Conservation (phyloP, 1,140 invertebrate genomes). For the Charaxes varanes region DNA sequence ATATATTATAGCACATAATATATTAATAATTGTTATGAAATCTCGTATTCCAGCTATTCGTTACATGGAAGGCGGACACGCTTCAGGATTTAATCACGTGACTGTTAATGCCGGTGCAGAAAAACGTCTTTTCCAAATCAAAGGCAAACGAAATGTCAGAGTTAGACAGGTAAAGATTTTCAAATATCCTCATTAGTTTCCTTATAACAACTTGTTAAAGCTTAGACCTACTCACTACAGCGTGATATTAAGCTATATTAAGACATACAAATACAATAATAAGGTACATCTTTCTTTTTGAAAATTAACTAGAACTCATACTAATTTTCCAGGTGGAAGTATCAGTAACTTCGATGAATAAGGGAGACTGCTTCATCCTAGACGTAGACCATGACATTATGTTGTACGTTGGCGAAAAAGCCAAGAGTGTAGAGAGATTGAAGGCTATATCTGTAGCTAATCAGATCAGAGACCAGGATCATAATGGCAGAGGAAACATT, state of each 20-base stretch:
- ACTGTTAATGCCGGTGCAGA: slow-evolving; percentile 82
- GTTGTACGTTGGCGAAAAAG: slow-evolving; percentile 84
- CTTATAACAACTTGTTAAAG: not conserved
- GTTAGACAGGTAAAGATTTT: slow-evolving; percentile 79
- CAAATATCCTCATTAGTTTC: not conserved
- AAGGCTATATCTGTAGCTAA: slow-evolving; percentile 88
- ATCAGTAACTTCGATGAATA: slow-evolving; percentile 86
- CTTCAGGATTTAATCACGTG: slow-evolving; percentile 90
- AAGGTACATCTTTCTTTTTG: too few species aligned
- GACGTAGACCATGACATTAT: slow-evolving; percentile 87
- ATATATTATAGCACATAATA: not conserved
- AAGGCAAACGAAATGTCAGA: slow-evolving; percentile 91
- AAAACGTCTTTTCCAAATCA: slow-evolving; percentile 91
- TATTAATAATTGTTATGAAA: too few species aligned
- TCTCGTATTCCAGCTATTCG: slow-evolving; percentile 79
- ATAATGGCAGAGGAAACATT: slow-evolving; percentile 83
- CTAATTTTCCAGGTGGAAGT: slow-evolving; percentile 78
- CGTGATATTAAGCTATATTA: not conserved
- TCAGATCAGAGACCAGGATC: slow-evolving; percentile 89
- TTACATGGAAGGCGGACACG: slow-evolving; percentile 89
- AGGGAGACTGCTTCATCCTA: slow-evolving; percentile 93
- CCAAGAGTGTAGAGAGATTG: slow-evolving; percentile 82
- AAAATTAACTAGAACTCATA: not conserved
- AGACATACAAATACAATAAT: not conserved
- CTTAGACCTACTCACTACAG: not conserved